Conservation (phyloP, 2,113 vertebrate species). For the Manacus vitellinus region DNA sequence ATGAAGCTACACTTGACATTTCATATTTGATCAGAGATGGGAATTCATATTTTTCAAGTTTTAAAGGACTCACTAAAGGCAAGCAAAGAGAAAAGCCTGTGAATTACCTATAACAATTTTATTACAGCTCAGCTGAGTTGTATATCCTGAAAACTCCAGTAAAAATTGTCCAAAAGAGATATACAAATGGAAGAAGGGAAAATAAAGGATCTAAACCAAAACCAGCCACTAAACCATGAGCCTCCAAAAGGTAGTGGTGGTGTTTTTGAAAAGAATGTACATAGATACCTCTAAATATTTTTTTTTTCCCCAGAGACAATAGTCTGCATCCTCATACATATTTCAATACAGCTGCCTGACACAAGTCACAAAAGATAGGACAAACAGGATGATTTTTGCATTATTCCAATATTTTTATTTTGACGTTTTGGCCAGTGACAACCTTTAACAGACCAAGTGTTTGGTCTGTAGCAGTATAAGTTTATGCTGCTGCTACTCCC, state of each 20-base stretch:
- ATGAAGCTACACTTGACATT: neutral
- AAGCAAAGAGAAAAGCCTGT: neutral
- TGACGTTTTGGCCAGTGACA: neutral
- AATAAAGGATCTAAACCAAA: neutral
- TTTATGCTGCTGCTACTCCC: neutral
- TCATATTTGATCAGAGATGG: neutral
- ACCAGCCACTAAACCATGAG: neutral
- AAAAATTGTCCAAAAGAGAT: neutral
- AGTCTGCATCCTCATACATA: rapidly evolving
- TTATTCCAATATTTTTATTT: neutral
- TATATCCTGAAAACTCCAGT: neutral
- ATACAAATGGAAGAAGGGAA: neutral
- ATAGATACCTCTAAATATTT: no score
- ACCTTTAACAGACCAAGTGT: neutral
- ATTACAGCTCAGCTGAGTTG: neutral
- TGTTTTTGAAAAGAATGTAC: neutral
- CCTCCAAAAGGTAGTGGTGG: rapidly evolving
- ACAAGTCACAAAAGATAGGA: neutral
- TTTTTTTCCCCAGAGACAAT: neutral
- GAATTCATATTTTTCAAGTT: neutral
- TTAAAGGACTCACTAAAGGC: neutral
- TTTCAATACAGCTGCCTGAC: neutral
- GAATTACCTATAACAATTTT: neutral
- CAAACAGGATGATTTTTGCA: neutral
- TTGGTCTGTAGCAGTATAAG: no score